Evolutionary conservation across 2,888 invertebrate species (phyloP).

Genomic region (Amphimallon solstitiale): DNA sequence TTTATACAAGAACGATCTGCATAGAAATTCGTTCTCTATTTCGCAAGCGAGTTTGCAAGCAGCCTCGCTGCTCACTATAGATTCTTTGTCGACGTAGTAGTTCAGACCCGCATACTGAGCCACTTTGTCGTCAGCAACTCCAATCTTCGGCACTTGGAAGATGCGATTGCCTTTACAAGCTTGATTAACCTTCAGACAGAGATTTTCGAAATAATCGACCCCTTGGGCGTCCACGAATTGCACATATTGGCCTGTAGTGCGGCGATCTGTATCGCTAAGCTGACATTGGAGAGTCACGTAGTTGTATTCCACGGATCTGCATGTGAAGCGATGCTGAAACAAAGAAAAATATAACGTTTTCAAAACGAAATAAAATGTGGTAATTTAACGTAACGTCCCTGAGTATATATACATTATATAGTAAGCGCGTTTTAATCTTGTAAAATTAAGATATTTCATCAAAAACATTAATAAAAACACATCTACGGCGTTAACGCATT

Average conservation of each 20-base stretch:
- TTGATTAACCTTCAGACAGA: conserved; percentile 84
- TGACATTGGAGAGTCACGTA: conserved; percentile 93
- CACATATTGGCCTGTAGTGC: conserved; percentile 88
- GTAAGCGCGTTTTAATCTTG: neutral
- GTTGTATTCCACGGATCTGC: conserved; percentile 93
- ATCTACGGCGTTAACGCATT: no score
- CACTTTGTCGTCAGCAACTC: conserved; percentile 91
- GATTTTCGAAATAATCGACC: conserved; percentile 88
- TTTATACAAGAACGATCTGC: conserved; percentile 81
- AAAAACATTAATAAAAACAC: no score
- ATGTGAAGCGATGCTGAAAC: conserved; percentile 83
- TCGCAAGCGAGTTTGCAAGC: conserved; percentile 93
- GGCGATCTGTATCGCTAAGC: conserved; percentile 87
- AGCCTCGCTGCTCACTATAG: conserved; percentile 87
- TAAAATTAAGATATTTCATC: neutral
- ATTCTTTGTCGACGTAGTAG: conserved; percentile 93
- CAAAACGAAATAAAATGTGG: no score
- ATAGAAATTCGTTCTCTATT: conserved; percentile 92
- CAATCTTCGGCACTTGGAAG: conserved; percentile 85
- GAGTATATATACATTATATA: no score
- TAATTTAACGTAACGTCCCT: no score
- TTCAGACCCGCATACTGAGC: conserved; percentile 91
- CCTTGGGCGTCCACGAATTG: conserved; percentile 89
- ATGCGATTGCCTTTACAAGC: conserved; percentile 86
- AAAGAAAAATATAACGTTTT: neutral